A percentile compares a stretch with the other conserved stretches of the same genome.
Evolutionary conservation across 2,888 invertebrate species (phyloP).

Genomic region (Papilio gigon): DNA sequence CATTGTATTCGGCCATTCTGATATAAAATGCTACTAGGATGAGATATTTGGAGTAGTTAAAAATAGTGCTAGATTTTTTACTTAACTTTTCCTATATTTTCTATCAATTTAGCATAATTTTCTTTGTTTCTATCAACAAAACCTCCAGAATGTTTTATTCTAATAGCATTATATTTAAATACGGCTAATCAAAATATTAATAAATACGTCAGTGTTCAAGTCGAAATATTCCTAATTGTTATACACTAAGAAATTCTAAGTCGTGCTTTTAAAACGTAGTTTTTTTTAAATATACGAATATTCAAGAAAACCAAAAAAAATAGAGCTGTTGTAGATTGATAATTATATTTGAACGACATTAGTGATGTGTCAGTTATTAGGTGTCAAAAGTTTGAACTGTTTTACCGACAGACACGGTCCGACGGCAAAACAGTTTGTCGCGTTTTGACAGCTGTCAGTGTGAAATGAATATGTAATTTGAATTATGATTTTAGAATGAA

Average conservation of each 20-base stretch:
- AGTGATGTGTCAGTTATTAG: background rate
- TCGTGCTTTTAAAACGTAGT: constrained; percentile 16
- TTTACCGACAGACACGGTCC: background rate
- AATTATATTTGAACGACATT: background rate
- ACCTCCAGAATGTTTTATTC: background rate
- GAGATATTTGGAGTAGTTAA: background rate
- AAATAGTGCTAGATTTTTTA: background rate
- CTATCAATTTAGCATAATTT: background rate
- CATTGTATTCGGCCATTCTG: too few species aligned
- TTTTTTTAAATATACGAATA: background rate
- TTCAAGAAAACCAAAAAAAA: constrained; percentile 1
- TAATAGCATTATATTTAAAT: background rate
- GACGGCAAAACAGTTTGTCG: constrained; percentile 8
- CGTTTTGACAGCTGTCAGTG: constrained; percentile 3
- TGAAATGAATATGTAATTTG: background rate
- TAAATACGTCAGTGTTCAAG: constrained; percentile 15
- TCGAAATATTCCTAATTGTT: constrained; percentile 17
- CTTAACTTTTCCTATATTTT: background rate
- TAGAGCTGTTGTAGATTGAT: constrained; percentile 13
- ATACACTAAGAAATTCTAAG: background rate
- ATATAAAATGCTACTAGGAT: constrained; percentile 2
- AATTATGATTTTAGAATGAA: too few species aligned
- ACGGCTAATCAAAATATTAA: background rate
- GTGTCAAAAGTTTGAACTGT: too few species aligned
- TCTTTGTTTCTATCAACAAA: background rate